Percentiles rank a stretch among this genome's conserved stretches.
These are phyloP conservation scores for Caradrina clavipalpis DNA, from an alignment of 2,888 invertebrate species.

Conservation along the genomic window DNA sequence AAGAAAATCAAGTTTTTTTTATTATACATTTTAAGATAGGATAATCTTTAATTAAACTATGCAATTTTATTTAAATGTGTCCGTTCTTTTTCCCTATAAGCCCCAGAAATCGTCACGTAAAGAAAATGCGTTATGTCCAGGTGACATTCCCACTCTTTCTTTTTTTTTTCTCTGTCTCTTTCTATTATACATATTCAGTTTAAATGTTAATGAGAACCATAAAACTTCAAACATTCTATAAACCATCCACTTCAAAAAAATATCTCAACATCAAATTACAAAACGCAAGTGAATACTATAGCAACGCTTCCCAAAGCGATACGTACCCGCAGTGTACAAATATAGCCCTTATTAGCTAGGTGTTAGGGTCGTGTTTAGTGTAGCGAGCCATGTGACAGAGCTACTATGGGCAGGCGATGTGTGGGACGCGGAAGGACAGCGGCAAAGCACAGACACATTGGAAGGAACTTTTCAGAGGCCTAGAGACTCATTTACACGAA, in stretches of 20 bases:
- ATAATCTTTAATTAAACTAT: too few relatives aligned
- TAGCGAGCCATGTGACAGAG: constrained; percentile 88
- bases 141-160: too few relatives aligned
- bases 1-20: too few relatives aligned
- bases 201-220: too few relatives aligned
- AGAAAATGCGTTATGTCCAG: too few relatives aligned
- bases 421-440: constrained; percentile 85
- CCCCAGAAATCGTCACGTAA: too few relatives aligned
- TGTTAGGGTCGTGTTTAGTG: constrained; percentile 87
- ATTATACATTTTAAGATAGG: too few relatives aligned
- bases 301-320: constrained; percentile 70
- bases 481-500: background rate
- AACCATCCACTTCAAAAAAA: constrained; percentile 43
- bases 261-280: constrained; percentile 15
- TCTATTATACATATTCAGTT: too few relatives aligned
- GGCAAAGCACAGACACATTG: constrained; percentile 81
- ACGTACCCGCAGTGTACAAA: constrained; percentile 58
- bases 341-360: constrained; percentile 79
- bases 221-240: constrained; percentile 2
- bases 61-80: too few relatives aligned
- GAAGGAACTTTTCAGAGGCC: constrained; percentile 50
- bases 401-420: constrained; percentile 87
- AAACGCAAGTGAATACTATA: constrained; percentile 46
- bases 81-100: too few relatives aligned
- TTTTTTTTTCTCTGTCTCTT: too few relatives aligned